Evolutionary conservation across 2,113 vertebrate species (phyloP), one percentile per base, ranked within the genome.

Genomic region (Arothron firmamentum): DNA sequence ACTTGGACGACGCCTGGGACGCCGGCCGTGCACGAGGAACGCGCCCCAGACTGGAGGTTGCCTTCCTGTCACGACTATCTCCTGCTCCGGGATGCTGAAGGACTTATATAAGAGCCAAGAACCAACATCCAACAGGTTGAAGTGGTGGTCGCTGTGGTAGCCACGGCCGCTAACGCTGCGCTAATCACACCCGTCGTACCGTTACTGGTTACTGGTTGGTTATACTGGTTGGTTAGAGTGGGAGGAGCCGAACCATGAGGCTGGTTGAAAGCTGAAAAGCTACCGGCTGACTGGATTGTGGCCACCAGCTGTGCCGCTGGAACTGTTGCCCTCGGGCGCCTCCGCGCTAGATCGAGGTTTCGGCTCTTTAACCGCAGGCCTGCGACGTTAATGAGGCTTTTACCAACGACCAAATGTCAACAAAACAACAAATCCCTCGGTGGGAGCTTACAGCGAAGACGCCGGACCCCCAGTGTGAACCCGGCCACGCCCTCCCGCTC

Each of bases 391-490:
- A 71, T 41, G n/a, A 68, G 41, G 59, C 52, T 56, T 78, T 70
- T 62, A 72, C 66, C 67, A 74, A 62, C 69, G 65, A 68, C 56
- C 67, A 75, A 52, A 65, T 63, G 56, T 74, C 58, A 55, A 66
- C 61, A 68, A 34, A 70, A 56, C 62, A 59, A 31, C 46, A 60
- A 76, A 55, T 68, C 74, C 70, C 70, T 42, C 25, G 2, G 47
- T 0, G 41, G 17, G 41, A 38, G 11, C 10, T 38, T 38, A 38
- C 34, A 38, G 34, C 12, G 3, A 12, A 38, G 52, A 41, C 25
- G 57, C 52, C 59, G 58, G 55, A 51, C 45, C 59, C 65, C 46
- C 54, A 31, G 50, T 42, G 42, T 69, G 67, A 38, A 68, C 47
- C 43, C 38, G 58, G 59, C 62, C 67, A 60, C 51, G 65, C 69